Conservation (phyloP, 2,113 vertebrate genomes). For the Prionailurus viverrinus region DNA sequence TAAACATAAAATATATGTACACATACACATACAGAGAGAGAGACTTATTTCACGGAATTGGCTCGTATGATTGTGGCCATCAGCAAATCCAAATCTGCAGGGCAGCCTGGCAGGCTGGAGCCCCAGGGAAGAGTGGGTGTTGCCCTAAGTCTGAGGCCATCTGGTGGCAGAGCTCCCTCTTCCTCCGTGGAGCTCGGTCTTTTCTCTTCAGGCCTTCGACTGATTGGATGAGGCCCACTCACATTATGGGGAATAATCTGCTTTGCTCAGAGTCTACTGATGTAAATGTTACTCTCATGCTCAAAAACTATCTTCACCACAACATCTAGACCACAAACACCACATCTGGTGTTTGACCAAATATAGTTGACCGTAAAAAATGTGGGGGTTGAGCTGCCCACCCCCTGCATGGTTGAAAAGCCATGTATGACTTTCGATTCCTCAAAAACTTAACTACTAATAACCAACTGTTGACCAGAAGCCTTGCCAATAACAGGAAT, state of each 20-base stretch:
- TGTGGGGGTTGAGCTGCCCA: not conserved
- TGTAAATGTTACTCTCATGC: not conserved
- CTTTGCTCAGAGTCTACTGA: not conserved
- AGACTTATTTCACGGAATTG: not conserved
- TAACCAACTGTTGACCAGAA: not conserved
- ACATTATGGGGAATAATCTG: not conserved
- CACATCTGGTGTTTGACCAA: not conserved
- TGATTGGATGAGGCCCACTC: not conserved
- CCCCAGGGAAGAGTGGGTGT: not conserved
- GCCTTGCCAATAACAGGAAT: not conserved
- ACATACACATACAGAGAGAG: not conserved
- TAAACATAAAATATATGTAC: not conserved
- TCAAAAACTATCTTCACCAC: not conserved
- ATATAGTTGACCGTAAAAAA: not conserved
- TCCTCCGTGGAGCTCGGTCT: not conserved
- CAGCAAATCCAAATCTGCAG: not conserved
- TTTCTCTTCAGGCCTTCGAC: not conserved
- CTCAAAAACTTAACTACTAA: not conserved
- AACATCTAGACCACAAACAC: not conserved
- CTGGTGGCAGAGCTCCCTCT: not conserved
- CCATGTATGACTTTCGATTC: not conserved
- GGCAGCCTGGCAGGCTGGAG: not conserved
- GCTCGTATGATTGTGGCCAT: not conserved
- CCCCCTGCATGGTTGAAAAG: not conserved
- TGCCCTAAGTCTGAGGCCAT: not conserved